Evolutionary conservation across 2,113 vertebrate species (phyloP), one percentile per base, ranked within the genome.

Genomic region (Ochotona curzoniae): DNA sequence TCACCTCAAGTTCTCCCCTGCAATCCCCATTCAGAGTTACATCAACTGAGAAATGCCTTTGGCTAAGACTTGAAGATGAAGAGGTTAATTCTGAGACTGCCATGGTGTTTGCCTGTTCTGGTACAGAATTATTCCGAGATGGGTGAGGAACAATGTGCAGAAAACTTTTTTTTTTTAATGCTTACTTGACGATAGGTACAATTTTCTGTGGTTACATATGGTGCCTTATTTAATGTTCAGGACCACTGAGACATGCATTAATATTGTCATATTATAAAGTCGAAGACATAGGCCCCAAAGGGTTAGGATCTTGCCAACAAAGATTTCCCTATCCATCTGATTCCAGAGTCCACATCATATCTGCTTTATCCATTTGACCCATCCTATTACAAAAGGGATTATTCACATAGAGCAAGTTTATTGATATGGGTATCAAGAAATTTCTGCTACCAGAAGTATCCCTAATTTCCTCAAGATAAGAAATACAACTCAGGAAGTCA

Each of bases 11-110:
- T 5, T n/a, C 79, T 92, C 38, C 44, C 51, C 57, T 5, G 10
- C n/a, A 49, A 7, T 47, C 14, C 11, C 79, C 15, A 8, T 69
- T 82, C 49, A 49, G 1, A 86, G 75, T 21, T 38, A 64, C 25
- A 26, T 8, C 20, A 7, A 21, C 35, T 60, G 51, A 61, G 35
- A 44, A 35, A 6, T 79, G 61, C 75, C 54, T 88, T 87, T 89
- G 75, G 23, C 49, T 70, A 69, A 30, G 73, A 32, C 26, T 6
- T 54, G 67, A 87, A 82, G 79, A 87, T 49, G 35, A 70, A 73
- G 35, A 25, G 54, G 30, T 70, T 70, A 57, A 69, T 87, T 89
- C 49, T 49, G 14, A 82, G 70, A 81, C 63, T 93, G 93, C 61
- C 83, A 47, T 86, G 66, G 75, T 49, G 51, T n/a, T 66, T 51